These are phyloP conservation scores for Acropora yongei DNA, from an alignment of 64 coral and sea anemone genomes.

Conservation along the genomic window DNA sequence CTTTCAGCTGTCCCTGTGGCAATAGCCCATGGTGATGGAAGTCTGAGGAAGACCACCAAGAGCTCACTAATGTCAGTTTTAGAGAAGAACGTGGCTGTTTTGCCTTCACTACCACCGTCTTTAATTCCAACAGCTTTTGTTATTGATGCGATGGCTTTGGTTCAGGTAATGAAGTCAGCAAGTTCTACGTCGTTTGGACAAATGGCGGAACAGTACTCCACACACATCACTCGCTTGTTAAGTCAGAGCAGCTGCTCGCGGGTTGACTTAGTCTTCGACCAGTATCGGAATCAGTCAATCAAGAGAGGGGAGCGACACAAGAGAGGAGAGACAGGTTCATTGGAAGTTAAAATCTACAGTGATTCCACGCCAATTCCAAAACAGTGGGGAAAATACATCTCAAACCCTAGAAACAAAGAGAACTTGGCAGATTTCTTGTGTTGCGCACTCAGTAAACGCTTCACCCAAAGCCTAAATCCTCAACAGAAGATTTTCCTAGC, in stretches of 20 bases:
- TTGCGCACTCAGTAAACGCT: background rate
- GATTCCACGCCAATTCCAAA: background rate
- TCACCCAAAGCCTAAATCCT: background rate
- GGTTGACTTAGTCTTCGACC: background rate
- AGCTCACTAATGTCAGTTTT: too few species aligned
- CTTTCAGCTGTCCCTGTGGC: too few species aligned
- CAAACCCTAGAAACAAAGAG: background rate
- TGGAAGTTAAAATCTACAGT: too few species aligned
- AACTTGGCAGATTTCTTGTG: background rate
- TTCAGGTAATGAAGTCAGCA: background rate
- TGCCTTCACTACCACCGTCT: too few species aligned
- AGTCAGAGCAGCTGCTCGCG: background rate
- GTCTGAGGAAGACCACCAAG: too few species aligned
- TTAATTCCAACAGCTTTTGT: too few species aligned
- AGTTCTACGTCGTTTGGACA: background rate
- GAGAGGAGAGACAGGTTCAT: background rate
- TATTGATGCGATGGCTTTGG: too few species aligned
- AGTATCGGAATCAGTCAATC: background rate
- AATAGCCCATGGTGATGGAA: too few species aligned
- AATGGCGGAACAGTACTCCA: constrained; percentile 1
- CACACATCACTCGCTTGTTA: background rate
- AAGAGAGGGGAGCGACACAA: background rate
- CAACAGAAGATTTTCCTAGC: background rate
- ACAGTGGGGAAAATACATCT: background rate
- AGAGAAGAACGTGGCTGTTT: too few species aligned